A percentile compares a stretch with the other conserved stretches of the same genome.
Evolutionary conservation across 2,113 vertebrate genomes (phyloP).

Genomic region (Datnioides undecimradiatus): DNA sequence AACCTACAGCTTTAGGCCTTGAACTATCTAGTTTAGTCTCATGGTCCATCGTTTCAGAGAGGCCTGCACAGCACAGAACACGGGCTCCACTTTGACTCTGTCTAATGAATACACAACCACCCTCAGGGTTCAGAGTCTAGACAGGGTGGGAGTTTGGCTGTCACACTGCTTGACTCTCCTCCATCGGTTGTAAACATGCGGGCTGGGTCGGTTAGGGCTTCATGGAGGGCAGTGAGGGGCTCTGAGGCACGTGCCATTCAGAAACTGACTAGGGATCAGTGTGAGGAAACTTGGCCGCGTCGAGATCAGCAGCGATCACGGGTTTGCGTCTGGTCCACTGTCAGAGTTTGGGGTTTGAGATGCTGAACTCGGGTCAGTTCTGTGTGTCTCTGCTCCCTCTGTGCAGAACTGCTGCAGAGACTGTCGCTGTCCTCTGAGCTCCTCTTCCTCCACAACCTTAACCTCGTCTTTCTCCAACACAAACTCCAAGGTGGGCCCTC

Average conservation of each 20-base stretch:
- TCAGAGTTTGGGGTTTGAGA: slow-evolving; percentile 40
- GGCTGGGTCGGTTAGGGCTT: slow-evolving; percentile 42
- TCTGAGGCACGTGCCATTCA: slow-evolving; percentile 51
- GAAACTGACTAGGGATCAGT: slow-evolving; percentile 32
- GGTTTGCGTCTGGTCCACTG: slow-evolving; percentile 26
- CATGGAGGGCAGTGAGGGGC: slow-evolving; percentile 58
- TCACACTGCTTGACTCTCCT: slow-evolving; percentile 13
- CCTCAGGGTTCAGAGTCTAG: slow-evolving; percentile 22
- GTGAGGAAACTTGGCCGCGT: slow-evolving; percentile 25
- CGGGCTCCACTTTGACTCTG: background rate
- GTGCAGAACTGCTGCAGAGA: slow-evolving; percentile 38
- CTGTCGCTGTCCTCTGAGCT: slow-evolving; percentile 9
- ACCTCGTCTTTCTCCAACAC: slow-evolving; percentile 73
- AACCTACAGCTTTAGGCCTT: slow-evolving; percentile 10
- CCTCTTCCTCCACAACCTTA: slow-evolving; percentile 51
- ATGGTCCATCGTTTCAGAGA: slow-evolving; percentile 4
- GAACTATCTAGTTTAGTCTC: slow-evolving; percentile 29
- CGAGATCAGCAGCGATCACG: slow-evolving; percentile 40
- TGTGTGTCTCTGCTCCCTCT: slow-evolving; percentile 9
- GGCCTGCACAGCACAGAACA: slow-evolving; percentile 2
- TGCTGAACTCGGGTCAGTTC: slow-evolving; percentile 29
- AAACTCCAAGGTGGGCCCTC: slow-evolving; percentile 77
- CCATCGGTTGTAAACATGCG: slow-evolving; percentile 37
- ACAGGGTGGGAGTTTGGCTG: background rate
- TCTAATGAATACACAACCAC: slow-evolving; percentile 9